Base-by-base conservation (phyloP, 2,888 invertebrate genomes). In the Ectropis crepuscularia region DNA sequence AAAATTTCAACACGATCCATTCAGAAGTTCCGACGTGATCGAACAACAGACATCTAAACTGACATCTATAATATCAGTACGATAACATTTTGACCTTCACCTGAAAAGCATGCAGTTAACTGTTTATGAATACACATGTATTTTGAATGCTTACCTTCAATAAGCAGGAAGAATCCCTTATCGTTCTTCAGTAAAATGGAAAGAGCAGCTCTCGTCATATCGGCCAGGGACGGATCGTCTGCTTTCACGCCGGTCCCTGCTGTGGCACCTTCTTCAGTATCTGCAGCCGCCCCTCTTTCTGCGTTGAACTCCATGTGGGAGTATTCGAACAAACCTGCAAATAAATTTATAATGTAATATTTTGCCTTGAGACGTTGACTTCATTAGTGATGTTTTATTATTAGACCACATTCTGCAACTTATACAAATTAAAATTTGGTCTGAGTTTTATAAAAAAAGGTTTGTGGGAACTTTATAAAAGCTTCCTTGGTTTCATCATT, bases 231-330 rank as follows among this genome's bases (percentile, higher is more conserved):
- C 0, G 96, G 96, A 79, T 96, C 96, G 53, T 96, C 96, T 2
- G 95, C 88, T 70, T 88, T 90, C 2, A 83, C 94, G 16, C 94
- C 92, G 5, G 94, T 93, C 73, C 95, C 94, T 38, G 95, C 90
- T 74, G 95, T 94, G 39, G 94, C 94, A 62, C 86, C 90, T 38
- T 90, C 90, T 69, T 90, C 89, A n/a, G 94, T 80, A 53, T 90
- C 90, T 45, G 78, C 93, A 28, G 94, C 94, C 43, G 94, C 94
- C 74, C 95, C 95, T 38, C 96, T 90, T 80, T 96, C 96, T 37
- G 95, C 95, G 73, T 96, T 96, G 80, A 96, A 96, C 78, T 96
- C 96, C 96, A 96, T 95, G 82, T 96, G 96, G 16, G 96, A 96
- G 80, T 96, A 96, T 71, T 96, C 94, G 81, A 96, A 96, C 69